A percentile compares a stretch with the other conserved stretches of the same genome.
These are phyloP conservation scores for Platyscapa corneri DNA, from an alignment of 1,140 invertebrate genomes.

Conservation along the genomic window DNA sequence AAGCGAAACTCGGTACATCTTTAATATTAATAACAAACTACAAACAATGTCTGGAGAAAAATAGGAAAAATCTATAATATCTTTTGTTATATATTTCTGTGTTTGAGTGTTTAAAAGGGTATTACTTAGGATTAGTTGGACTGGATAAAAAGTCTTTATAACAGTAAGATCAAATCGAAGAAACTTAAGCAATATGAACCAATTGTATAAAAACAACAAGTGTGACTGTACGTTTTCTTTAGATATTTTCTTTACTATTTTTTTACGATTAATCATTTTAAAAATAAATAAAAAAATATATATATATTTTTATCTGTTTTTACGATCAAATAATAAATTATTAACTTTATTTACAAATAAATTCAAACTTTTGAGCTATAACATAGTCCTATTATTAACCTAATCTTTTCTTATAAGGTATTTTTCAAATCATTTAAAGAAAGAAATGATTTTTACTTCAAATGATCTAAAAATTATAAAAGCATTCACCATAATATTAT, in stretches of 20 bases:
- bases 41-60: conserved; percentile 16
- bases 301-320: neutral
- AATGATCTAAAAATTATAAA: no score
- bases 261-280: neutral
- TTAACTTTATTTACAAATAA: no score
- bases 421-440: no score
- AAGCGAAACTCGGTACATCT: neutral
- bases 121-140: neutral
- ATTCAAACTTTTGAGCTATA: no score
- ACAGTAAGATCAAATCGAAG: conserved; percentile 24
- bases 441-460: no score
- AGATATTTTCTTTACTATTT: neutral
- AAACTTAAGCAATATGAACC: conserved; percentile 41
- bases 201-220: conserved; percentile 33
- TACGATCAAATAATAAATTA: neutral
- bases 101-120: neutral
- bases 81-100: neutral
- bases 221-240: conserved; percentile 40
- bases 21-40: neutral
- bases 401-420: no score
- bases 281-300: neutral
- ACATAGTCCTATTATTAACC: no score
- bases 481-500: no score
- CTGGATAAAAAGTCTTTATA: conserved; percentile 49
- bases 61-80: conserved; percentile 17